Percentiles rank a stretch among this genome's conserved stretches.
Conservation (phyloP, 2,113 vertebrate species). For the Tetrax tetrax region DNA sequence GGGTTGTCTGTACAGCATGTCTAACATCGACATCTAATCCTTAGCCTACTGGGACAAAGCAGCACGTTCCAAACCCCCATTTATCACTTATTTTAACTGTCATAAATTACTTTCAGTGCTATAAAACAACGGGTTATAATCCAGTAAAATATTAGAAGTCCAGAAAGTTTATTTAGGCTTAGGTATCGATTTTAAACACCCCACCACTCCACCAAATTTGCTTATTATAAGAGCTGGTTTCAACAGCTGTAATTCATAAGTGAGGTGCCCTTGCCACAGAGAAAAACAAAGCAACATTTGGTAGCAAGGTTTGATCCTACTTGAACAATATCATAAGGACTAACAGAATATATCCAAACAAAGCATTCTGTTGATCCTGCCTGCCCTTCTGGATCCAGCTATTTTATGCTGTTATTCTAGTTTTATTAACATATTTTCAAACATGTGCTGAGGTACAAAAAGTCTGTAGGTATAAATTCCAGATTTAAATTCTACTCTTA, state of each 20-base stretch:
- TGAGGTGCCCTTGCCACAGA: neutral
- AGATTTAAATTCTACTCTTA: neutral
- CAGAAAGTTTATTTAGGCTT: constrained; percentile 63
- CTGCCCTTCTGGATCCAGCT: neutral
- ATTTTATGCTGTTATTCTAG: neutral
- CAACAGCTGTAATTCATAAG: neutral
- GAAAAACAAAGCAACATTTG: neutral
- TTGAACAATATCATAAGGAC: neutral
- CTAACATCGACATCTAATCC: constrained; percentile 34
- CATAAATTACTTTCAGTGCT: constrained; percentile 62
- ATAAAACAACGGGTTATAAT: constrained; percentile 66
- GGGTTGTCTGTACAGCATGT: neutral
- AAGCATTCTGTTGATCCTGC: neutral
- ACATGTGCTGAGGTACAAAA: neutral
- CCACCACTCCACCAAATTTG: constrained; percentile 31
- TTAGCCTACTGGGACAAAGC: constrained; percentile 24
- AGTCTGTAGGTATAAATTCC: neutral
- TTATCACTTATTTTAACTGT: constrained; percentile 57
- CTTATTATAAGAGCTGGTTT: constrained; percentile 15
- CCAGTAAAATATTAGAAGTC: constrained; percentile 54
- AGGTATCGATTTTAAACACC: constrained; percentile 57
- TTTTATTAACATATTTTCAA: neutral
- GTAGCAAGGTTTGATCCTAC: neutral
- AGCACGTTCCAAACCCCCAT: constrained; percentile 28
- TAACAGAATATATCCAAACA: neutral